Base-by-base conservation (phyloP, 2,797 vertebrate genomes). In the Rhodeus uyekii region DNA sequence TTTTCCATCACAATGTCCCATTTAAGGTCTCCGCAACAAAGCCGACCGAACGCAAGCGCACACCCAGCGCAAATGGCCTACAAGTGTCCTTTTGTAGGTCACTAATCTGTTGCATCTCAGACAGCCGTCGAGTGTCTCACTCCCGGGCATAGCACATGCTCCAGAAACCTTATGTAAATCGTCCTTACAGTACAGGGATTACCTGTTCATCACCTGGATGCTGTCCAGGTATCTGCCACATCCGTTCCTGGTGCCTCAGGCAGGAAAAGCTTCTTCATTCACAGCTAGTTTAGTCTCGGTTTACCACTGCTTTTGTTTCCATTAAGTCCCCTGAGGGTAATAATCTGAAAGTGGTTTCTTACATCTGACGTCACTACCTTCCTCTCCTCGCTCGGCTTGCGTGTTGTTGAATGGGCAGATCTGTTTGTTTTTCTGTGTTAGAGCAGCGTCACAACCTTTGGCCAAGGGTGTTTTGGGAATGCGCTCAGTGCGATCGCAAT, bases 151-250 rank as follows among this genome's bases (percentile, higher is more conserved):
- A 14, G 16, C 46, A 46, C 13, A 61, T 74, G 82, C 69, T 50
- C 78, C 36, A 78, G 73, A 75, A 83, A 80, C 68, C 67, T 39
- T 14, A 34, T 38, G 67, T 83, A 81, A 86, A 85, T 84, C 84
- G 85, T 73, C 73, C 69, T 46, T 44, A 81, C 74, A 83, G 78
- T 83, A 42, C 53, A 48, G 55, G 90, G 92, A 91, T 93, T 93
- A 93, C 85, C 84, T 81, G 84, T 81, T 75, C 83, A 88, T 91
- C 90, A 89, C 91, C 89, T 91, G 90, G 87, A 87, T 80, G 83
- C 85, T 87, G 88, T 93, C 88, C 92, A 92, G 92, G 90, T 93
- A 90, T 90, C 90, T 86, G 89, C 88, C 90, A 81, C 90, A 87
- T 89, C 90, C 89, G 88, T 89, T 89, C 89, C 76, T 18, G 50